Conservation (phyloP, 2,888 invertebrate species). For the Apoderus coryli region DNA sequence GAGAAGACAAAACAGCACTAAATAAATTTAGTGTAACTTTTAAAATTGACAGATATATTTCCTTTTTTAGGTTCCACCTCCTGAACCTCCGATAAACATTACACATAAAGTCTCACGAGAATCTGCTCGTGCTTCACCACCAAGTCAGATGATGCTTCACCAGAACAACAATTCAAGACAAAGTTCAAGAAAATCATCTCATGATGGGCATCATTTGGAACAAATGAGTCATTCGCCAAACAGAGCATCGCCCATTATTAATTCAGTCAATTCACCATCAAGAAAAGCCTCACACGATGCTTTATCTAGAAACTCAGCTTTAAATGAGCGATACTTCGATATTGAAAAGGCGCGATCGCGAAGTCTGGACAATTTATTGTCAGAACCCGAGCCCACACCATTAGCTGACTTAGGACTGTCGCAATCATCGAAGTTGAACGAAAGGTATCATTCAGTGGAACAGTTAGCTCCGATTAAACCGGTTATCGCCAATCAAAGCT, state of each 20-base stretch:
- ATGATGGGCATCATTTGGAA: constrained; percentile 18
- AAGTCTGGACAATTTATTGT: constrained; percentile 68
- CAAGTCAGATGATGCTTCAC: constrained; percentile 9
- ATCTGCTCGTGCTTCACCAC: constrained; percentile 19
- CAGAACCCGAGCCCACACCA: constrained; percentile 49
- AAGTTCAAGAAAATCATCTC: constrained; percentile 29
- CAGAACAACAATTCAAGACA: constrained; percentile 17
- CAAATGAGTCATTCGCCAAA: constrained; percentile 10
- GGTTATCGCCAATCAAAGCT: constrained; percentile 32
- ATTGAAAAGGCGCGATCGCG: constrained; percentile 65
- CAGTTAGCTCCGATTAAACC: constrained; percentile 43
- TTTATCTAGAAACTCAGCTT: constrained; percentile 64
- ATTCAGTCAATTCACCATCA: constrained; percentile 9
- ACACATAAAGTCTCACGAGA: constrained; percentile 14
- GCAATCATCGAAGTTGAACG: constrained; percentile 74
- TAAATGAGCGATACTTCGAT: constrained; percentile 82
- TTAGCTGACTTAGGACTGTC: constrained; percentile 66
- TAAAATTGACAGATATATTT: no score
- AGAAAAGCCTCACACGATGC: constrained; percentile 18
- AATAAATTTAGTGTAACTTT: no score
- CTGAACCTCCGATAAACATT: constrained; percentile 44
- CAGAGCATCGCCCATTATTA: constrained; percentile 21
- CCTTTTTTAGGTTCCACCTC: constrained; percentile 43
- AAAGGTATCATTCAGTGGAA: constrained; percentile 78
- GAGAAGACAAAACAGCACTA: no score